Conservation (phyloP, 2,888 invertebrate species). For the Melikaiella ostensackeni region DNA sequence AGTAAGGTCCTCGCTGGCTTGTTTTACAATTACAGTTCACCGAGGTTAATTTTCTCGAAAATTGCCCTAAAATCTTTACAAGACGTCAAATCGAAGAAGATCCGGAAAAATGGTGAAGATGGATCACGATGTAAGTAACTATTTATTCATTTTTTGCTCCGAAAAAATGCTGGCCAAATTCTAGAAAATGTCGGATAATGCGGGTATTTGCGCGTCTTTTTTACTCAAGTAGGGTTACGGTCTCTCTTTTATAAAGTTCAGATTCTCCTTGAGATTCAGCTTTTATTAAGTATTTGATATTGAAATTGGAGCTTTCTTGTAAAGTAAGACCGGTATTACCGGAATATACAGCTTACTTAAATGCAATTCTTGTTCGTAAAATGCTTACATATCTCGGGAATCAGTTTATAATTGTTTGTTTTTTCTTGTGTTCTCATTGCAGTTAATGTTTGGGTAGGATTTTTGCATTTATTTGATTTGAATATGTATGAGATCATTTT, state of each 20-base stretch:
- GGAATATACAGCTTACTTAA: background rate
- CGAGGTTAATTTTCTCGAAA: background rate
- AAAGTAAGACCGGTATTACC: background rate
- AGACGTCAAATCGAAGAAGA: slow-evolving; percentile 24
- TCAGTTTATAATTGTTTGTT: background rate
- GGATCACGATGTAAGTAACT: slow-evolving; percentile 53
- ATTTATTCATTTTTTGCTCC: background rate
- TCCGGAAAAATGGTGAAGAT: slow-evolving; percentile 51
- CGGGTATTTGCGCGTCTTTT: background rate
- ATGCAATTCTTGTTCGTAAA: background rate
- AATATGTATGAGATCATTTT: background rate
- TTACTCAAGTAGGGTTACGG: background rate
- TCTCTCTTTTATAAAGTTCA: background rate
- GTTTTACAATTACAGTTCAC: background rate
- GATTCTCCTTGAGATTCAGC: background rate
- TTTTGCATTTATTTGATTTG: background rate
- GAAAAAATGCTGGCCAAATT: background rate
- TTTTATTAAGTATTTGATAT: background rate
- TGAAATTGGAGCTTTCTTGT: background rate
- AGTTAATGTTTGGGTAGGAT: background rate
- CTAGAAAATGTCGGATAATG: background rate
- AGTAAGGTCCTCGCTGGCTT: background rate
- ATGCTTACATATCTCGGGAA: background rate
- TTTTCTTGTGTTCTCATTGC: background rate
- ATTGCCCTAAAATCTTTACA: background rate